These are phyloP conservation scores for Alentia gelatinosa DNA, from an alignment of 2,888 invertebrate genomes.

Conservation along the genomic window DNA sequence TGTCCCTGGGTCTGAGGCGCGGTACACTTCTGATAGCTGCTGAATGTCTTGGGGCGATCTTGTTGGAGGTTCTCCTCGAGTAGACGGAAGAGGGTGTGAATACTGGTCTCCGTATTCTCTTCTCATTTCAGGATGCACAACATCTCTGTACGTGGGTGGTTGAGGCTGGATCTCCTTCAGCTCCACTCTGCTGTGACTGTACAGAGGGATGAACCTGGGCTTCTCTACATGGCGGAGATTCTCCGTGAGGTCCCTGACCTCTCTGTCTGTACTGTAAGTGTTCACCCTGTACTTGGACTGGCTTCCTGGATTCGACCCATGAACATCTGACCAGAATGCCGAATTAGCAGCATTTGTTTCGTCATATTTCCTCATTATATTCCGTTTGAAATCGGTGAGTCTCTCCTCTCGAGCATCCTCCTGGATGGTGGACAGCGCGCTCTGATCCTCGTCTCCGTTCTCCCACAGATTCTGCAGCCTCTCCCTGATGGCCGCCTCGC, in stretches of 20 bases:
- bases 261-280: not conserved
- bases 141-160: not conserved
- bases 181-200: not conserved
- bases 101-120: not conserved
- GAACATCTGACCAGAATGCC: too few species aligned
- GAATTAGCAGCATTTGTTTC: too few species aligned
- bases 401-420: not conserved
- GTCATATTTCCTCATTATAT: not conserved
- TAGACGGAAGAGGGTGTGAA: too few species aligned
- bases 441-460: not conserved
- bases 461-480: constrained; percentile 4
- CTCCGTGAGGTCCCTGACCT: not conserved
- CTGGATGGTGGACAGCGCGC: not conserved
- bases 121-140: not conserved
- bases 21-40: too few species aligned
- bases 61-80: too few species aligned
- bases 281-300: not conserved
- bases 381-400: not conserved
- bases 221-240: not conserved
- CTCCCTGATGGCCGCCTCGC: not conserved
- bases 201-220: not conserved
- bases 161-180: not conserved
- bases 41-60: too few species aligned
- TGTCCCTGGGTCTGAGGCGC: too few species aligned
- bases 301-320: too few species aligned